Evolutionary conservation across 2,888 invertebrate genomes (phyloP), one percentile per base, ranked within the genome.

Genomic region (Aleiodes leptofemur): DNA sequence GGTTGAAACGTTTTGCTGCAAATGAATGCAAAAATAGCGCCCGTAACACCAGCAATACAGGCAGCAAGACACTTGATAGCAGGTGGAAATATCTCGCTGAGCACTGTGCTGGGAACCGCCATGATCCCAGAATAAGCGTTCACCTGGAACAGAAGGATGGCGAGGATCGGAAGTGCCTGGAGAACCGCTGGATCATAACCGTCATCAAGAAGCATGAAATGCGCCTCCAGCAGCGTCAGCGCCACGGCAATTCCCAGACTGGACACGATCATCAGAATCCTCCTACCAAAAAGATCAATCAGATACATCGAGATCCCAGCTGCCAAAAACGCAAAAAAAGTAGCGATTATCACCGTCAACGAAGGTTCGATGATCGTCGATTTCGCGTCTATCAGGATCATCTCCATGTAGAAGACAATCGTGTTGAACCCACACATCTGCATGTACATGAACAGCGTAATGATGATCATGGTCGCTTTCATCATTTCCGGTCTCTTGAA

Each of bases 251-350:
- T 79, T 16, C 81, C 82, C n/a, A 69, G n/a, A 34, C 83, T 80
- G 0, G 88, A 88, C 59, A 79, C 9, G 5, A 78, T 75, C 16
- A 87, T 70, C 64, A 88, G 78, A 16, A 83, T 29, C 75, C 81
- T 85, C 77, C 88, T 83, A 9, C 88, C 86, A 51, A 78, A 85
- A 38, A 81, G 84, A 78, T 88, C 88, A 72, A 86, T 85, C 16
- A 83, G 75, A 59, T 77, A 82, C 69, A 79, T 79, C 1, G 80
- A 76, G 1, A 74, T 59, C 69, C 73, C 73, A 7, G 77, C 77
- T n/a, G 78, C 56, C 5, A 80, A n/a, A 13, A 78, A 79, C 31
- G 82, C 78, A 0, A 78, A 38, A 6, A 74, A 13, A 53, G 74
- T 80, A 5, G 80, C 51, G 43, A 82, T 76, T 11, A 86, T 83